These are phyloP conservation scores for Cyanoliseus patagonus DNA, from an alignment of 2,113 vertebrate genomes.

Conservation along the genomic window DNA sequence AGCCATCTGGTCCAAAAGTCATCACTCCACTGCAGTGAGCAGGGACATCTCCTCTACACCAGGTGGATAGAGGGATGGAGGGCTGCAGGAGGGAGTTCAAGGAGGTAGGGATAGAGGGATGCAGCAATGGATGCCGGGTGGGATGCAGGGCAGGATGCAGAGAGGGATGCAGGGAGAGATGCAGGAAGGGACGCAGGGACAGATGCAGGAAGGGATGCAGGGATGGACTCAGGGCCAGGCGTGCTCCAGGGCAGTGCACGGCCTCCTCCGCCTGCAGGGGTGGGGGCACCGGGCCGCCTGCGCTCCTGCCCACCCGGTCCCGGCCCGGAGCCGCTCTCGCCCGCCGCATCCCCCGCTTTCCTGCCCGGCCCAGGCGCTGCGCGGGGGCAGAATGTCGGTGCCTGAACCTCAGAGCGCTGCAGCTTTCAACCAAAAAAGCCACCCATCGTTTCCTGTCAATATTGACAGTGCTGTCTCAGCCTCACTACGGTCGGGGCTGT, in stretches of 20 bases:
- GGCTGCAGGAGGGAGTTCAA: neutral
- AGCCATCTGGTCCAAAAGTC: neutral
- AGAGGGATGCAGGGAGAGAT: fast-evolving
- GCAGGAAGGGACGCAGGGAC: neutral
- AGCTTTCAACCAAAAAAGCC: conserved; percentile 9
- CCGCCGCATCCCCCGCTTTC: neutral
- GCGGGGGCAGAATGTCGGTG: neutral
- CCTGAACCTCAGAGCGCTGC: neutral
- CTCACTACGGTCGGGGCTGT: neutral
- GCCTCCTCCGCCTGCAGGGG: fast-evolving
- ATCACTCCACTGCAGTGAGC: neutral
- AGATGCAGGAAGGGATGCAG: neutral
- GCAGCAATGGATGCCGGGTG: neutral
- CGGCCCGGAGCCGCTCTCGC: neutral
- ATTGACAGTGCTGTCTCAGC: neutral
- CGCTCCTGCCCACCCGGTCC: neutral
- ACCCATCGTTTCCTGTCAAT: conserved; percentile 34
- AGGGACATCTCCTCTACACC: neutral
- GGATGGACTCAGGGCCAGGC: neutral
- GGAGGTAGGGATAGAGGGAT: neutral
- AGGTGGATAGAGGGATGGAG: neutral
- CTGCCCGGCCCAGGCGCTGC: neutral
- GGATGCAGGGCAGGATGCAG: neutral
- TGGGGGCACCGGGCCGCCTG: neutral
- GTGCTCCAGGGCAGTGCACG: neutral